phyloP scores from a whole-genome alignment of 2,797 vertebrate genomes.

The Coluber constrictor region DNA sequence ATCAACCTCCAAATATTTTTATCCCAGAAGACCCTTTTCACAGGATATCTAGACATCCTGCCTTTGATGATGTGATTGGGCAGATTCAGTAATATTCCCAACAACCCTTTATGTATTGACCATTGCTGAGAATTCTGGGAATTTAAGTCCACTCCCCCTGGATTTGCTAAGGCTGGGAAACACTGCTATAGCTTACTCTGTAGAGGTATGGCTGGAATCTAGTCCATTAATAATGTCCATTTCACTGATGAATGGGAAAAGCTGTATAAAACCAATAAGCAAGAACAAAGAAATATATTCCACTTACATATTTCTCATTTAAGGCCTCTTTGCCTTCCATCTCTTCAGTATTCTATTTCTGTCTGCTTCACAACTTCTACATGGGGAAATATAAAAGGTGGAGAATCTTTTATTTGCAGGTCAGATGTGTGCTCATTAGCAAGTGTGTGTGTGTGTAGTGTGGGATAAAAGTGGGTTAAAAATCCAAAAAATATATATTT shows the following conservation, averaged over 20 bases:
- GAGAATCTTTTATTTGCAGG: not conserved
- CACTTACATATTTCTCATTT: not conserved
- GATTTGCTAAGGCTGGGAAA: not conserved
- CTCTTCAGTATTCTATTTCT: not conserved
- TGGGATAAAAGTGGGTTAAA: too few species aligned
- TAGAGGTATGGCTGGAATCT: not conserved
- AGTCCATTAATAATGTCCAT: not conserved
- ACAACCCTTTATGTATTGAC: not conserved
- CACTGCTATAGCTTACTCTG: not conserved
- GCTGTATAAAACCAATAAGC: not conserved
- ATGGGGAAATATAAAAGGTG: not conserved
- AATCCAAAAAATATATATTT: too few species aligned
- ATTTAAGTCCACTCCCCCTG: not conserved
- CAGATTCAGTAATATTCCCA: not conserved
- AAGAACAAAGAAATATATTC: not conserved
- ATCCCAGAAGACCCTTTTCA: not conserved
- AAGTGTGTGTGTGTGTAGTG: too few species aligned
- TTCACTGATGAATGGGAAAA: not conserved
- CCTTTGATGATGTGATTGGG: not conserved
- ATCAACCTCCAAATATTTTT: not conserved
- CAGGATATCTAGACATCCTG: not conserved
- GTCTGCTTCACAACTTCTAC: not conserved
- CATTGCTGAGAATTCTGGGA: not conserved
- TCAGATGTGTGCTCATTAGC: not conserved
- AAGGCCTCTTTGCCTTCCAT: not conserved